Conservation (phyloP, 2,888 invertebrate species). For the Acronicta aceris region DNA sequence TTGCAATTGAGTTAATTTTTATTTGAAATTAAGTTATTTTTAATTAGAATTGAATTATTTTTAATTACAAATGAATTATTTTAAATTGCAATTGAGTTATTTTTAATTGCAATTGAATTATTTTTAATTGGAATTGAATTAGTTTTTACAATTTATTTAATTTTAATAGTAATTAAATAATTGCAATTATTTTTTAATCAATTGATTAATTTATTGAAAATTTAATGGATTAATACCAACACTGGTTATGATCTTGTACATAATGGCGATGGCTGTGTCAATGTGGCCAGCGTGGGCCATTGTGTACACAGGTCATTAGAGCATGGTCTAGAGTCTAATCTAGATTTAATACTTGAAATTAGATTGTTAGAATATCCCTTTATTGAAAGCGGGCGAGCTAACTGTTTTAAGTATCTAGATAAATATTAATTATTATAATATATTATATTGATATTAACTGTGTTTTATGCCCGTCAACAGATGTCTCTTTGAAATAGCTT, state of each 20-base stretch:
- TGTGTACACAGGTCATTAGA: slow-evolving; percentile 61
- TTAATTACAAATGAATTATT: too few relatives aligned
- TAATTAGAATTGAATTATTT: too few relatives aligned
- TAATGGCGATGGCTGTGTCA: slow-evolving; percentile 17
- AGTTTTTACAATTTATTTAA: too few relatives aligned
- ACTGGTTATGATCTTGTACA: slow-evolving; percentile 7
- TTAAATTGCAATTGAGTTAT: too few relatives aligned
- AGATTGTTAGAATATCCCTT: slow-evolving; percentile 54
- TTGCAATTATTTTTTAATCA: too few relatives aligned
- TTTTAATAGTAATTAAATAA: too few relatives aligned
- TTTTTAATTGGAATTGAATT: too few relatives aligned
- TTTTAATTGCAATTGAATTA: too few relatives aligned
- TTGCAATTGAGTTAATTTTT: too few relatives aligned
- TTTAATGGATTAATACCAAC: too few relatives aligned
- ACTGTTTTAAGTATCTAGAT: slow-evolving; percentile 51
- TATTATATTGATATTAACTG: slow-evolving; percentile 4
- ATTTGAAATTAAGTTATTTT: too few relatives aligned
- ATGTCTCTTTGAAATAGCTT: slow-evolving; percentile 32
- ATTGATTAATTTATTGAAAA: too few relatives aligned
- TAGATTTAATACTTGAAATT: slow-evolving; percentile 51
- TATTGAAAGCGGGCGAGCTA: slow-evolving; percentile 79
- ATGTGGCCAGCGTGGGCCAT: slow-evolving; percentile 17
- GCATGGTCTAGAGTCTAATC: slow-evolving; percentile 71
- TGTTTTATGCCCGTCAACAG: slow-evolving; percentile 49
- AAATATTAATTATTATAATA: slow-evolving; percentile 30